Evolutionary conservation across 2,113 vertebrate species (phyloP).

Genomic region (Onychostruthus taczanowskii): DNA sequence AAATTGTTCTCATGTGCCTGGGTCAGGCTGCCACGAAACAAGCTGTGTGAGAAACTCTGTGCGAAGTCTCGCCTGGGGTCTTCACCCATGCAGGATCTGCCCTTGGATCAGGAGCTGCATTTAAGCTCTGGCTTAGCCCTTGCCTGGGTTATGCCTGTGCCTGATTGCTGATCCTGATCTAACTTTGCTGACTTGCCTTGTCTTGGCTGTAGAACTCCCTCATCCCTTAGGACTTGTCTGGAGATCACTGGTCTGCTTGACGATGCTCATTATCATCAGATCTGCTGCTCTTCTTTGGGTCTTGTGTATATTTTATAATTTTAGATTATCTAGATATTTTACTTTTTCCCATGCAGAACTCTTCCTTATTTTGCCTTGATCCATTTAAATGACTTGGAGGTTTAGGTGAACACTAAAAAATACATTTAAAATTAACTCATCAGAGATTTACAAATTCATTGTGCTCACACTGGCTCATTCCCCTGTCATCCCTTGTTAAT

Average conservation of each 20-base stretch:
- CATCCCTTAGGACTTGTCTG: background rate
- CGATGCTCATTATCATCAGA: background rate
- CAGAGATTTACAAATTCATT: background rate
- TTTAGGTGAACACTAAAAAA: background rate
- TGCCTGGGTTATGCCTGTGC: background rate
- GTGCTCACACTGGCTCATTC: background rate
- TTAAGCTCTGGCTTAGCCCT: background rate
- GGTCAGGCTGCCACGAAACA: background rate
- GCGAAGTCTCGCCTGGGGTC: background rate
- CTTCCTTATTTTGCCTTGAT: background rate
- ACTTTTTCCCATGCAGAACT: background rate
- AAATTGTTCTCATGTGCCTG: background rate
- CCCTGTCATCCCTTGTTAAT: background rate
- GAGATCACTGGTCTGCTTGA: background rate
- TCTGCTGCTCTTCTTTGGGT: background rate
- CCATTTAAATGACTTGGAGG: background rate
- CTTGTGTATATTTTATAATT: background rate
- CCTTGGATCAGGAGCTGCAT: background rate
- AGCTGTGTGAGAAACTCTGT: background rate
- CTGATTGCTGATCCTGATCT: background rate
- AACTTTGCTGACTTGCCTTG: background rate
- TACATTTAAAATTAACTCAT: background rate
- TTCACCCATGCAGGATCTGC: background rate
- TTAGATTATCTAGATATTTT: background rate
- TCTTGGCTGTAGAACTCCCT: background rate